Conservation (phyloP, 30 jellyfish, hydroid and myxozoan genomes). For the Sanderia malayensis region DNA sequence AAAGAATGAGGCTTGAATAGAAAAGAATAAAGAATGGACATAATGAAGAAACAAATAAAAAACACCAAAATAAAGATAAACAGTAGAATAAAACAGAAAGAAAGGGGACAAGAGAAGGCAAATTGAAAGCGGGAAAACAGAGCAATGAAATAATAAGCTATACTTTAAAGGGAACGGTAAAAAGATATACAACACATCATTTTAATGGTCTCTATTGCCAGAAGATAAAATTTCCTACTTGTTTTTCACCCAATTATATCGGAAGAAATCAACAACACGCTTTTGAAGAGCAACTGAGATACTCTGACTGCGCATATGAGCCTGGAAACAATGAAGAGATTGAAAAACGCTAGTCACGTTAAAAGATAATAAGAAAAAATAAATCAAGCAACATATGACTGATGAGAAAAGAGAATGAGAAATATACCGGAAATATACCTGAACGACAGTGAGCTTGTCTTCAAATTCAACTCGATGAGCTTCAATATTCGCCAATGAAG, state of each 20-base stretch:
- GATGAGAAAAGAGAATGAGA: not conserved
- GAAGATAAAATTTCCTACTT: slow-evolving; percentile 43
- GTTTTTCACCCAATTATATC: slow-evolving; percentile 56
- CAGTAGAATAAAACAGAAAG: too few relatives aligned
- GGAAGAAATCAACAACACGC: slow-evolving; percentile 62
- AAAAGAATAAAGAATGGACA: too few relatives aligned
- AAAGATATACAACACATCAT: too few relatives aligned
- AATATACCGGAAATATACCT: slow-evolving; percentile 19
- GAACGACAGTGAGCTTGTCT: slow-evolving; percentile 60
- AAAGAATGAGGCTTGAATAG: too few relatives aligned
- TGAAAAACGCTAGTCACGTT: not conserved
- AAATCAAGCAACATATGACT: not conserved
- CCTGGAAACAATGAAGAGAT: slow-evolving; percentile 16
- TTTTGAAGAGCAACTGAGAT: slow-evolving; percentile 46
- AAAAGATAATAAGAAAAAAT: too few relatives aligned
- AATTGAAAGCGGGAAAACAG: too few relatives aligned
- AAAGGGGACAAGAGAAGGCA: too few relatives aligned
- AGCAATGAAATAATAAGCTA: too few relatives aligned
- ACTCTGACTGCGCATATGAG: slow-evolving; percentile 62
- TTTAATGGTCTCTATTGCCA: too few relatives aligned
- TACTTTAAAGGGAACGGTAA: too few relatives aligned
- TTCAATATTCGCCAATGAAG: slow-evolving; percentile 66
- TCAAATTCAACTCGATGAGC: slow-evolving; percentile 71
- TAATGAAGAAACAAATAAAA: too few relatives aligned
- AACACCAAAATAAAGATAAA: too few relatives aligned